phyloP scores from a whole-genome alignment of 2,113 vertebrate genomes.

The Cyanoramphus novaezelandiae region DNA sequence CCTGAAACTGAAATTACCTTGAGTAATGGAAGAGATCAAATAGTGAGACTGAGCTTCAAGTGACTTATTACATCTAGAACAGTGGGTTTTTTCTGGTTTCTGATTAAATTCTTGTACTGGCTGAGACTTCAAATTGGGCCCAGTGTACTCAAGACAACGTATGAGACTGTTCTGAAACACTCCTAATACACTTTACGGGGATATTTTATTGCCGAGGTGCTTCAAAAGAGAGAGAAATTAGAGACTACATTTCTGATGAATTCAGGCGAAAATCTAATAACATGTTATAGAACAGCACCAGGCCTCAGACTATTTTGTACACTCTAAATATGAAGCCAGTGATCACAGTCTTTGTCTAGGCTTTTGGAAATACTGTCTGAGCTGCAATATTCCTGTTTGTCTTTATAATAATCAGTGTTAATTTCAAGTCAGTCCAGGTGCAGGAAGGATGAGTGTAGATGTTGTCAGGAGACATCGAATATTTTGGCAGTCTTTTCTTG shows the following conservation, averaged over 20 bases:
- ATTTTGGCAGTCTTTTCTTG: background rate
- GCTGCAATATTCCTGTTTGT: background rate
- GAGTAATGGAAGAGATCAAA: background rate
- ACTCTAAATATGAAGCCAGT: background rate
- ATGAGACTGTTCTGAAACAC: background rate
- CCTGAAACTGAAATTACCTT: background rate
- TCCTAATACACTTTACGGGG: slow-evolving; percentile 14
- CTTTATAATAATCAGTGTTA: slow-evolving; percentile 25
- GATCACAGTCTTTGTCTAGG: background rate
- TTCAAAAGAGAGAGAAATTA: slow-evolving; percentile 3
- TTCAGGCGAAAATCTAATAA: background rate
- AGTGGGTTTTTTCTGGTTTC: background rate
- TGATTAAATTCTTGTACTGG: background rate
- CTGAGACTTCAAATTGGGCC: background rate
- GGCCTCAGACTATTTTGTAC: background rate
- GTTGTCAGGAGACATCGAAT: background rate
- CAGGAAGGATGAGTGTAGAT: background rate
- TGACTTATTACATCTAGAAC: background rate
- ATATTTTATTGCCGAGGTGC: slow-evolving; percentile 53
- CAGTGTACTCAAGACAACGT: background rate
- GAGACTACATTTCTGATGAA: background rate
- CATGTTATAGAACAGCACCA: background rate
- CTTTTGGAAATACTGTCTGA: background rate
- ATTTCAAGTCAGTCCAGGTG: background rate
- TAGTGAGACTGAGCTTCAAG: background rate